phyloP scores from a whole-genome alignment of 2,888 invertebrate genomes.

The Ethmia dodecea region DNA sequence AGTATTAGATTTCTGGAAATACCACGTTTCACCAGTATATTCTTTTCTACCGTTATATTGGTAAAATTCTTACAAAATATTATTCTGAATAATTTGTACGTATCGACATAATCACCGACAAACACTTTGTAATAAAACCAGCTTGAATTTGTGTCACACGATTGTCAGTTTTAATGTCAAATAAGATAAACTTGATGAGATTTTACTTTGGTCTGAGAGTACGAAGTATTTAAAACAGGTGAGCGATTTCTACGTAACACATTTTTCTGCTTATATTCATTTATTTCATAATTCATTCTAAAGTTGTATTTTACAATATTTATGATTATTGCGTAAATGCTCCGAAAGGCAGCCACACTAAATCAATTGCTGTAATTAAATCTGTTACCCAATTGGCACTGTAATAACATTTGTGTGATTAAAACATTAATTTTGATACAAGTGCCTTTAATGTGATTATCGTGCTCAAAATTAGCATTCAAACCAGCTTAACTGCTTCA shows the following conservation, averaged over 20 bases:
- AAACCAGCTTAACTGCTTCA: conserved; percentile 13
- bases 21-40: no score
- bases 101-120: conserved; percentile 6
- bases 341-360: background rate
- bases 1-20: no score
- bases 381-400: background rate
- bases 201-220: no score
- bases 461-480: conserved; percentile 15
- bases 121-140: conserved; percentile 15
- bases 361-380: background rate
- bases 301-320: no score
- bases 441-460: conserved; percentile 14
- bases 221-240: no score
- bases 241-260: no score
- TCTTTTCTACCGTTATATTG: conserved; percentile 33
- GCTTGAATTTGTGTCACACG: conserved; percentile 12
- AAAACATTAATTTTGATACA: conserved; percentile 13
- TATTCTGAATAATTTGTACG: conserved; percentile 14
- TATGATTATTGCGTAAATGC: background rate
- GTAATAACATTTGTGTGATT: conserved; percentile 2
- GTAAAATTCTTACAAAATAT: conserved; percentile 25
- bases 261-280: no score
- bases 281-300: no score
- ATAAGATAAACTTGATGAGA: no score
- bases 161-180: conserved; percentile 14